Evolutionary conservation across 2,888 invertebrate species (phyloP).

Genomic region (Pycnomerus fuliginosus): DNA sequence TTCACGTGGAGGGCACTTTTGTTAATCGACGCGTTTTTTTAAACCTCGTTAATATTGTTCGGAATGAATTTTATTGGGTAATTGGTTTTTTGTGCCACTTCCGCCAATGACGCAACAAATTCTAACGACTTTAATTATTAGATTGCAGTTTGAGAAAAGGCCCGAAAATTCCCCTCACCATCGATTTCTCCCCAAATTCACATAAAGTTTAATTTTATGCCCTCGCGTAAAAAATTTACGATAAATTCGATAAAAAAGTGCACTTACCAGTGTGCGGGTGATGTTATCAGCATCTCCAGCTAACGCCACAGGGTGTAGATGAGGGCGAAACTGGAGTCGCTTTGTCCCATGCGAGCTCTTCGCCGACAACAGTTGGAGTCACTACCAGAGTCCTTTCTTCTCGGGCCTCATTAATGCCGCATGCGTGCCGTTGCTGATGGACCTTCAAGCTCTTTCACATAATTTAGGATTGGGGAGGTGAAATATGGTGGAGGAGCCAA

Average conservation of each 20-base stretch:
- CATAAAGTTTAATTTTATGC: not conserved
- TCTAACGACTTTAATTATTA: not conserved
- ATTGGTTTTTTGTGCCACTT: not conserved
- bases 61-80: not conserved
- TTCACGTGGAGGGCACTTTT: constrained; percentile 18
- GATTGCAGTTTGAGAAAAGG: not conserved
- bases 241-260: not conserved
- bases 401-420: constrained; percentile 18
- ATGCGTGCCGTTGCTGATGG: constrained; percentile 26
- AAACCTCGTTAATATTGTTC: not conserved
- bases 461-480: too few relatives aligned
- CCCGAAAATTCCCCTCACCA: too few relatives aligned
- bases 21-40: not conserved
- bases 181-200: not conserved
- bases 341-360: constrained; percentile 54
- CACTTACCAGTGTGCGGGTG: constrained; percentile 27
- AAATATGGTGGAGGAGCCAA: too few relatives aligned
- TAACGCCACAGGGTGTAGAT: constrained; percentile 57
- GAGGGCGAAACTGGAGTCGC: constrained; percentile 57
- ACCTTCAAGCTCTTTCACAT: constrained; percentile 18
- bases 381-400: constrained; percentile 9
- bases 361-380: constrained; percentile 14
- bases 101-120: not conserved
- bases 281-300: constrained; percentile 36
- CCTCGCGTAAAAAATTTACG: not conserved